Base-by-base conservation (phyloP, 2,797 vertebrate genomes). In the Sphaeramia orbicularis region DNA sequence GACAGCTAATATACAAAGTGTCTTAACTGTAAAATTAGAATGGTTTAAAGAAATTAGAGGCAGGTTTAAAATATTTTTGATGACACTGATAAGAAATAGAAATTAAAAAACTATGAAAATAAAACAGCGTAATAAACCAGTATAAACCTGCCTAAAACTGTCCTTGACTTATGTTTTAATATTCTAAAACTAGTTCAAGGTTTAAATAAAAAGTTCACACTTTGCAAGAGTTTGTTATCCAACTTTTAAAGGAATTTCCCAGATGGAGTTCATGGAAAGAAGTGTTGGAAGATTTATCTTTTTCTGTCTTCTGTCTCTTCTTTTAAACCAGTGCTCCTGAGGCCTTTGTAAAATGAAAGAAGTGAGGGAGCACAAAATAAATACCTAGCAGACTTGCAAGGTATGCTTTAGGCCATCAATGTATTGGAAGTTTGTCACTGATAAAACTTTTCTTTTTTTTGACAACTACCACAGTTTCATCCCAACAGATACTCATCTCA, bases 201-300 rank as follows among this genome's bases (percentile, higher is more conserved):
- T 71, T 78, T 51, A 18, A 13, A 48, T 50, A 16, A 80, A 68
- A 80, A 63, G 35, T 27, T 71, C 24, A 11, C n/a, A 69, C 42
- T 58, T 65, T 69, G 32, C 15, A n/a, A 21, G n/a, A 62, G 58
- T 74, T 55, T 74, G 36, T 48, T 19, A 72, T 55, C 32, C 48
- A 38, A 70, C 44, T 50, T 71, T 65, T 44, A 74, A 73, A 73
- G 8, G 41, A 1, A 0, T 15, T 52, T 77, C 83, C 76, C 85
- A 37, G 48, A 62, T 27, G 77, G 70, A 69, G 78, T 74, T 80
- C 63, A 70, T 36, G 32, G 15, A 48, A 19, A 16, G 61, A 58
- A 69, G 15, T 71, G 30, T 45, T 24, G 13, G 41, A 55, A 66
- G 51, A 65, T 21, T 50, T 61, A 62, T 42, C 51, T 71, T 62